phyloP scores from a whole-genome alignment of 2,797 vertebrate species.

The Hylomyscus alleni region DNA sequence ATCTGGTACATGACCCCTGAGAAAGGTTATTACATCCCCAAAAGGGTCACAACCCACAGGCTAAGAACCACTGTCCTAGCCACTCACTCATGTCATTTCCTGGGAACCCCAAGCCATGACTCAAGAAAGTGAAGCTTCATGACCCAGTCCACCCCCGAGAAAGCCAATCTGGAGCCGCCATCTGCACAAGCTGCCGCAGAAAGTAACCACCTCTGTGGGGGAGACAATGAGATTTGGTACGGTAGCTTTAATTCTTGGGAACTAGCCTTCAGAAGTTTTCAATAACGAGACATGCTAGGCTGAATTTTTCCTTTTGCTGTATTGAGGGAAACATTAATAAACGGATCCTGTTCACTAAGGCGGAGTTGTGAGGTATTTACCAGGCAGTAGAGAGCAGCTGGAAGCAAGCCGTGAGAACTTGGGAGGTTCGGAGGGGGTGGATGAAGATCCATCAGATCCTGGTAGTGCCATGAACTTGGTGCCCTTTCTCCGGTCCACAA shows the following conservation, averaged over 20 bases:
- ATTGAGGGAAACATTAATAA: constrained; percentile 61
- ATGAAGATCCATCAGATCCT: constrained; percentile 54
- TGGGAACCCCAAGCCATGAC: not conserved
- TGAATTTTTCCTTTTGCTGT: not conserved
- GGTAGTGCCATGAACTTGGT: constrained; percentile 24
- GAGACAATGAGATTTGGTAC: not conserved
- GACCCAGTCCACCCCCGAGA: not conserved
- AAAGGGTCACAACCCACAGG: not conserved
- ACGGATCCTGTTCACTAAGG: constrained; percentile 49
- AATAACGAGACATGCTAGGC: not conserved
- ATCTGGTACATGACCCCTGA: not conserved
- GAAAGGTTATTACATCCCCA: not conserved
- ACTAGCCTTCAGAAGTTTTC: constrained; percentile 20
- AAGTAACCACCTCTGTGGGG: not conserved
- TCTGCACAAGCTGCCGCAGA: accelerated
- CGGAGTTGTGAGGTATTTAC: constrained; percentile 38
- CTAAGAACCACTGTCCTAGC: not conserved
- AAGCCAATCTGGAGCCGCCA: not conserved
- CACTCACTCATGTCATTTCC: not conserved
- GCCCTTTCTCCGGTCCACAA: constrained; percentile 72
- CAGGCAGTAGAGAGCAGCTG: constrained; percentile 1
- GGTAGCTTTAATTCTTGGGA: not conserved
- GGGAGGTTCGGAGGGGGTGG: not conserved
- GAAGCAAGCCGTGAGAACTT: not conserved
- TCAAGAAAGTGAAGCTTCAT: not conserved